These are phyloP conservation scores for Tautogolabrus adspersus DNA, from an alignment of 2,113 vertebrate genomes.

Conservation along the genomic window DNA sequence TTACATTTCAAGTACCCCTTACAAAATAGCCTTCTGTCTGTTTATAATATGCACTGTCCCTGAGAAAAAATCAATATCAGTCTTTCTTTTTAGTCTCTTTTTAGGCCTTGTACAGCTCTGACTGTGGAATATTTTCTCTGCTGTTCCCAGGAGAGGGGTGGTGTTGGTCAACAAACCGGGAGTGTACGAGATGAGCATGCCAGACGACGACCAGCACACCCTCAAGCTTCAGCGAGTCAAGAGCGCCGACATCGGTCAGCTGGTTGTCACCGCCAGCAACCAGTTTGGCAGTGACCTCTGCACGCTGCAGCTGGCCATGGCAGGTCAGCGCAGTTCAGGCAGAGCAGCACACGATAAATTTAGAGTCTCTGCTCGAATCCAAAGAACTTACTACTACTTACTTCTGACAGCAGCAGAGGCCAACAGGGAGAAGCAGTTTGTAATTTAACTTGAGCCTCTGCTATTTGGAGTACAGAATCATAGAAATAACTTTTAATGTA, in stretches of 20 bases:
- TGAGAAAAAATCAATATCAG: too few species aligned
- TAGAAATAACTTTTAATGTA: too few species aligned
- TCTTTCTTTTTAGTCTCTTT: too few species aligned
- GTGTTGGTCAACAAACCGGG: slow-evolving; percentile 82
- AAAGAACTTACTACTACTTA: slow-evolving; percentile 28
- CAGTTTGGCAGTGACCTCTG: slow-evolving; percentile 89
- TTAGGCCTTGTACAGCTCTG: background rate
- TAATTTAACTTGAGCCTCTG: too few species aligned
- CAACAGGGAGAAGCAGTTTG: background rate
- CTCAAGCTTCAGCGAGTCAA: slow-evolving; percentile 85
- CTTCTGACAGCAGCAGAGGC: background rate
- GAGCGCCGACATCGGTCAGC: slow-evolving; percentile 82
- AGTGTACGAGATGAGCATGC: slow-evolving; percentile 88
- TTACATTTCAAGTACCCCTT: too few species aligned
- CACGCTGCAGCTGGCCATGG: slow-evolving; percentile 85
- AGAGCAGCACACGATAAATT: background rate
- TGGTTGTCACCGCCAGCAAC: slow-evolving; percentile 91
- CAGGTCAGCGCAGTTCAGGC: slow-evolving; percentile 83
- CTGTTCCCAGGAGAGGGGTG: slow-evolving; percentile 81
- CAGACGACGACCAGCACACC: slow-evolving; percentile 91
- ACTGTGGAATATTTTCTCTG: background rate
- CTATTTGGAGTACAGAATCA: too few species aligned
- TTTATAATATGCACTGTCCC: too few species aligned
- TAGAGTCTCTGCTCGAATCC: slow-evolving; percentile 36
- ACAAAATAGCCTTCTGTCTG: too few species aligned